phyloP scores from a whole-genome alignment of 2,888 invertebrate species.

The Augiades crinisus region DNA sequence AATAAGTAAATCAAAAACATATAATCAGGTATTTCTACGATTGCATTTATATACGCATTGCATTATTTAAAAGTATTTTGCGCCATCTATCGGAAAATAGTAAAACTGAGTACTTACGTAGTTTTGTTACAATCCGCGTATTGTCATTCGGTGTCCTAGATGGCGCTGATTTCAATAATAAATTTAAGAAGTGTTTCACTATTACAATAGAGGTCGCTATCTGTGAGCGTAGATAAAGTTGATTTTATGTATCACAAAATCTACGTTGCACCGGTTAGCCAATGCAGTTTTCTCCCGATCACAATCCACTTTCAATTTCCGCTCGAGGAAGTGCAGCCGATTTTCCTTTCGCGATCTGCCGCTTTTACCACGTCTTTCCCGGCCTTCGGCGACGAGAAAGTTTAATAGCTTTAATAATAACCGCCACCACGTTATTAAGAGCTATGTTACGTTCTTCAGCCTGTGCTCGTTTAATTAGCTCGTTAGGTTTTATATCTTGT shows the following conservation, averaged over 20 bases:
- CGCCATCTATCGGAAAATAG: slow-evolving; percentile 44
- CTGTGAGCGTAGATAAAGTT: background rate
- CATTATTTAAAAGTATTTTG: too few species aligned
- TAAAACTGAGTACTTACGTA: slow-evolving; percentile 30
- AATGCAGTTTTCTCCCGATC: slow-evolving; percentile 68
- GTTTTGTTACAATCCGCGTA: too few species aligned
- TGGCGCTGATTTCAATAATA: slow-evolving; percentile 38
- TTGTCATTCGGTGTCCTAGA: too few species aligned
- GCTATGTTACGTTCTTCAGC: background rate
- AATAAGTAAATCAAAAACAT: slow-evolving; percentile 1
- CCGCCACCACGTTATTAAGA: slow-evolving; percentile 2
- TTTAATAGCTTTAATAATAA: slow-evolving; percentile 36
- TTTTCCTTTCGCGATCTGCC: slow-evolving; percentile 71
- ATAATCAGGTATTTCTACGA: too few species aligned
- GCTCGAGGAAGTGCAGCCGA: slow-evolving; percentile 69
- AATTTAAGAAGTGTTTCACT: slow-evolving; percentile 10
- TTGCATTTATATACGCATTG: too few species aligned
- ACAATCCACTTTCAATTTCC: slow-evolving; percentile 76
- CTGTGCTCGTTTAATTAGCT: background rate
- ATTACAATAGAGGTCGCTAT: slow-evolving; percentile 49
- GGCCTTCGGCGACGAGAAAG: slow-evolving; percentile 45
- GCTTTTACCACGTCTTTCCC: slow-evolving; percentile 60
- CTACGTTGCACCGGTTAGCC: slow-evolving; percentile 32
- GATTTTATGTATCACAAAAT: slow-evolving; percentile 19
- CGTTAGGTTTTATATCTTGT: background rate